Evolutionary conservation across 2,113 vertebrate genomes (phyloP).

Genomic region (Aegithalos caudatus): DNA sequence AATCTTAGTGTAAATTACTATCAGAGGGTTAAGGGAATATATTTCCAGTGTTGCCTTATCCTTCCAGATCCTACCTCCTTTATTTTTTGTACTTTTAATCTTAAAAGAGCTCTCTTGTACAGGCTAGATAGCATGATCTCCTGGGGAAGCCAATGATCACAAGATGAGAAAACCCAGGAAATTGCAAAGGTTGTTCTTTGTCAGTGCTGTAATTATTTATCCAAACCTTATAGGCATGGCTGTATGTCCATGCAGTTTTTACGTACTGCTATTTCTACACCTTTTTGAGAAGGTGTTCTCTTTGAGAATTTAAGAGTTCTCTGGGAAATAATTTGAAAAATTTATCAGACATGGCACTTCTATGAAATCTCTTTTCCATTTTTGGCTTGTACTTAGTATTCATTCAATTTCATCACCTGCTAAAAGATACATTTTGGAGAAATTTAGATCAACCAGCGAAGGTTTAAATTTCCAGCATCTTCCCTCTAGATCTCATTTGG

Average conservation of each 20-base stretch:
- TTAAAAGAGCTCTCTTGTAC: background rate
- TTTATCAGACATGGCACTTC: background rate
- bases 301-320: background rate
- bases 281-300: no score
- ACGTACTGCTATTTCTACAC: background rate
- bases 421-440: background rate
- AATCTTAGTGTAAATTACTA: background rate
- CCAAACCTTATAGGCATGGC: background rate
- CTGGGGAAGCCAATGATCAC: background rate
- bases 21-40: background rate
- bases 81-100: background rate
- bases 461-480: background rate
- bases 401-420: background rate
- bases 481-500: background rate
- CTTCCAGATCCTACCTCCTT: background rate
- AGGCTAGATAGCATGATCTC: background rate
- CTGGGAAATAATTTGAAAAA: background rate
- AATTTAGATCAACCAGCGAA: background rate
- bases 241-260: slow-evolving; percentile 1
- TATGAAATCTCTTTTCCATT: background rate
- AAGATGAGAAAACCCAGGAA: background rate
- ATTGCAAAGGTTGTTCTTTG: background rate
- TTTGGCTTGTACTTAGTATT: background rate
- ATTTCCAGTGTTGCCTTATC: background rate
- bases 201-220: background rate